Evolutionary conservation across 2,113 vertebrate species (phyloP), one percentile per base, ranked within the genome.

Genomic region (Leptobrachium leishanense): DNA sequence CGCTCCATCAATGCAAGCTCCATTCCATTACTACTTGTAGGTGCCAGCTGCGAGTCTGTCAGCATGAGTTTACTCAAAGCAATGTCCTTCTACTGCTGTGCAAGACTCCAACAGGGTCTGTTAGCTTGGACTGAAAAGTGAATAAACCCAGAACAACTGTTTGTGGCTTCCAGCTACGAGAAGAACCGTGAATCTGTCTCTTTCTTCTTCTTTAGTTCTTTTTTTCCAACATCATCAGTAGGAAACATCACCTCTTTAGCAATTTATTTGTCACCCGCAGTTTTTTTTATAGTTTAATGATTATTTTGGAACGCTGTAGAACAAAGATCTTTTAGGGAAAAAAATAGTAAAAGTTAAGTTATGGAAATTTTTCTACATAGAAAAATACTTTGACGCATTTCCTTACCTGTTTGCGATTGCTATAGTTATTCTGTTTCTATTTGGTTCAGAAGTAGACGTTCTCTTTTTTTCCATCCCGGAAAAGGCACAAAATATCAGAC

Each of bases 1-100:
- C 53, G 9, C 11, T 62, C 8, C 5, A 53, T 64, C 44, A 73
- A 13, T 41, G 31, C 64, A 44, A 78, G 63, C 39, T 66, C n/a
- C 43, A 72, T 66, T 73, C 69, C 77, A 79, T 79, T 73, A 79
- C 59, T 79, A 79, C 77, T 73, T 80, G 65, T 74, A 63, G 70
- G 77, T 80, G 78, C 44, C 39, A 64, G 74, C 53, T 43, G 70
- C 39, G 79, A 50, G 13, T 62, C 43, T 41, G 43, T 63, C 64
- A 69, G 20, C 55, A 40, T 71, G 53, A 81, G 64, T 42, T 72
- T 53, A 43, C 73, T 78, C 70, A 74, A 66, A 81, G 72, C 72
- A 4, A 67, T 68, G 72, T 81, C 78, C 53, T 74, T 81, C 65
- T 42, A 81, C 64, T 81, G 65, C 77, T 43, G 46, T 80, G 46